These are phyloP conservation scores for Zaprionus inermis DNA, from an alignment of 1,140 invertebrate species.

Conservation along the genomic window DNA sequence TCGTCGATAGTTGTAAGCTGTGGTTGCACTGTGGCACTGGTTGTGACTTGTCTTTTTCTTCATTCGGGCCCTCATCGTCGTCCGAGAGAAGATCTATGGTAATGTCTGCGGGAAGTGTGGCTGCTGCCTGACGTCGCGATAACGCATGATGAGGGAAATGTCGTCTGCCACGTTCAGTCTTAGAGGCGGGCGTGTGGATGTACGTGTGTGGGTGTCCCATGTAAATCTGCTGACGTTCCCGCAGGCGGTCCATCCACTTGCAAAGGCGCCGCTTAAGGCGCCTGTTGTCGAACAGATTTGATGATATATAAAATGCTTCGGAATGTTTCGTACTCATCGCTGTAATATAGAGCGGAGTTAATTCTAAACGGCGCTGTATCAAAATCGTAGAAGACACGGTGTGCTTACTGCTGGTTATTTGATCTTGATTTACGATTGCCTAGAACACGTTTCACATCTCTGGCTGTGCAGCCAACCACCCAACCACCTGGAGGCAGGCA, in stretches of 20 bases:
- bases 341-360: constrained; percentile 6
- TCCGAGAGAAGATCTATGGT: constrained; percentile 80
- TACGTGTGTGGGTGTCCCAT: constrained; percentile 25
- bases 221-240: constrained; percentile 47
- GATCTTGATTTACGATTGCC: not conserved
- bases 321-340: constrained; percentile 80
- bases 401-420: constrained; percentile 22
- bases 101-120: constrained; percentile 57
- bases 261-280: constrained; percentile 65
- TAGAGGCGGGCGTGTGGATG: constrained; percentile 25
- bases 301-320: constrained; percentile 77
- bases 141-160: constrained; percentile 20
- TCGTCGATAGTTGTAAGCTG: constrained; percentile 25
- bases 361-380: not conserved
- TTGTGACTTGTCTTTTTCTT: not conserved
- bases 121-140: constrained; percentile 48
- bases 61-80: constrained; percentile 37
- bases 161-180: constrained; percentile 60
- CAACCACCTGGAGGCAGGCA: constrained; percentile 44
- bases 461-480: not conserved
- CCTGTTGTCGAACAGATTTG: constrained; percentile 70
- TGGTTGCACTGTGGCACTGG: not conserved
- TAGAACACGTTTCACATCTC: constrained; percentile 5
- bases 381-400: not conserved
- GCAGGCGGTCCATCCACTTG: constrained; percentile 68